Evolutionary conservation across 1,140 invertebrate genomes (phyloP).

Genomic region (honey bee (Apis mellifera)): Amel_HAv3.1 CM009935.2:4878001-4878500

Average conservation of each 20-base stretch:
- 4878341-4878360: conserved; percentile 5
- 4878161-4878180: not conserved
- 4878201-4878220: not conserved
- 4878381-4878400: not conserved
- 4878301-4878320: conserved; percentile 36
- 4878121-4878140: too few species aligned
- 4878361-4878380: too few species aligned
- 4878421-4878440: not conserved
- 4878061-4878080: too few species aligned
- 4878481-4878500: conserved; percentile 3
- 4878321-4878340: conserved; percentile 16
- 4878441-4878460: not conserved
- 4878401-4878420: conserved; percentile 23
- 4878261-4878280: not conserved
- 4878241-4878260: too few species aligned
- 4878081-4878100: too few species aligned
- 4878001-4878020: too few species aligned
- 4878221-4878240: too few species aligned
- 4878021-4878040: too few species aligned
- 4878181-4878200: not conserved
- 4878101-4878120: too few species aligned
- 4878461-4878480: conserved; percentile 15
- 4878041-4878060: too few species aligned
- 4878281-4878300: conserved; percentile 2
- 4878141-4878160: too few species aligned